Base-by-base conservation (phyloP, 2,797 vertebrate genomes). In the Mallotus villosus region DNA sequence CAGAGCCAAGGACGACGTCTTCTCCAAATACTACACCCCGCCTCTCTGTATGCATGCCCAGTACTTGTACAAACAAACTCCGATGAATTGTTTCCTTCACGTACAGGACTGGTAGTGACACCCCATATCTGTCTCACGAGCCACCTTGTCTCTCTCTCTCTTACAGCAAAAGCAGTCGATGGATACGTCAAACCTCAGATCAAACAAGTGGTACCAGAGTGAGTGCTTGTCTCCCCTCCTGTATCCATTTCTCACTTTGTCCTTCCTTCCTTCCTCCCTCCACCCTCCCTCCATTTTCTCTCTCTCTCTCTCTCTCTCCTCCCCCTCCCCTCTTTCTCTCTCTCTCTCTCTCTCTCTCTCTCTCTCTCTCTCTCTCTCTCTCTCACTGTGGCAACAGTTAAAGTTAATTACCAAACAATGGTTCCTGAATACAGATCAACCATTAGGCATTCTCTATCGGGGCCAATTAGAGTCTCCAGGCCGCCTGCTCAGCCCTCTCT, bases 171-270 rank as follows among this genome's bases (percentile, higher is more conserved):
- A 93, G 95, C 95, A 0, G 93, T 95, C 75, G 97, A 98, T 14
- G 97, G 97, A 72, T 98, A 99, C 0, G 96, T 99, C 78, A 98
- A 98, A 87, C 96, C 97, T 27, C 96, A 96, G 89, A 99, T 99
- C 92, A 98, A 95, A 85, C 97, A 99, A 90, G 96, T 98, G 72
- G 82, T 86, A 8, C 79, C 79, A 63, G 82, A 83, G 82, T 86
- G 67, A 84, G 80, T 84, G 66, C 60, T 65, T 29, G 8, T 9
- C 49, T 6, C 27, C 21, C 11, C 24, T 51, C n/a, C 29, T 37
- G 1, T 46, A 16, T 46, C 19, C 19, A 27, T 53, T 16, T n/a
- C 63, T 21, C 29, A 32, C 46, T 64, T 6, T 11, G 2, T 19
- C 34, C 46, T 5, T 14, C 25, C 46, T 5, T 14, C 25, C 5